Percentiles rank a stretch among this genome's conserved stretches.
Conservation (phyloP, 2,113 vertebrate species). For the Pachycephala philippinensis region DNA sequence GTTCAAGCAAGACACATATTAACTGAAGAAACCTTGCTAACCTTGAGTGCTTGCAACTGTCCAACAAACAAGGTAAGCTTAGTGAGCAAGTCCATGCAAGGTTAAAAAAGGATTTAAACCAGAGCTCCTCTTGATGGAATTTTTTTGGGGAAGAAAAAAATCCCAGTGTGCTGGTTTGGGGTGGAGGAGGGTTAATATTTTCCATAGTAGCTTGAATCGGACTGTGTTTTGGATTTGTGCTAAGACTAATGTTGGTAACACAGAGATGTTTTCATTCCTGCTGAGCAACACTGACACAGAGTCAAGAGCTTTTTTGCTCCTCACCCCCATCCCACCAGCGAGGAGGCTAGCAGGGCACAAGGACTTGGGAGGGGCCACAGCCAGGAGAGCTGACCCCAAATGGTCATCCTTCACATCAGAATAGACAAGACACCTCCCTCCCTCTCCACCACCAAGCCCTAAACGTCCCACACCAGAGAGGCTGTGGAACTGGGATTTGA, state of each 20-base stretch:
- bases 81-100: neutral
- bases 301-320: neutral
- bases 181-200: neutral
- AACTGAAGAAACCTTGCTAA: neutral
- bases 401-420: neutral
- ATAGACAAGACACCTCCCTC: fast-evolving
- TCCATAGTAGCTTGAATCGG: neutral
- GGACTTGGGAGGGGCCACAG: neutral
- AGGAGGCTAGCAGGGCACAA: neutral
- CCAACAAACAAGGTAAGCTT: neutral
- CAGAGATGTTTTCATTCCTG: neutral
- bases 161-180: neutral
- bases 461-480: neutral
- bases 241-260: neutral
- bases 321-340: neutral
- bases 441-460: neutral
- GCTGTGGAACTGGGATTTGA: neutral
- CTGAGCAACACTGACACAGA: neutral
- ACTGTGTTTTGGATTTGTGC: neutral
- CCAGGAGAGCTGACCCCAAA: neutral
- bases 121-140: neutral
- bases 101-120: neutral
- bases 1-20: neutral
- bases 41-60: too few species aligned
- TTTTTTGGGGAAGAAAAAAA: neutral